phyloP scores from a whole-genome alignment of 2,797 vertebrate species.

The Acanthurus lineatus region DNA sequence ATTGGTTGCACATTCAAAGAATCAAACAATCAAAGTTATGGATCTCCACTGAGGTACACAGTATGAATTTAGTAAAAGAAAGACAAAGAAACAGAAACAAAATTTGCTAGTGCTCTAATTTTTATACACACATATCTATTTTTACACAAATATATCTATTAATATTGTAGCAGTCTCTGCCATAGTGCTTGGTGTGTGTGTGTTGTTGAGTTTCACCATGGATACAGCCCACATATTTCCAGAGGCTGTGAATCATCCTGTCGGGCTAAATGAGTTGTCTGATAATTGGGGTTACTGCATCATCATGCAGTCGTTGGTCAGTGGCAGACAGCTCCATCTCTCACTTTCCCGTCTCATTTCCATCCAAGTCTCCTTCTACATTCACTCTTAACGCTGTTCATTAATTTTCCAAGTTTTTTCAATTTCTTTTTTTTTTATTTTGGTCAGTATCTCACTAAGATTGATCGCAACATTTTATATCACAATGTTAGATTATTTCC shows the following conservation, averaged over 20 bases:
- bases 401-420: constrained; percentile 22
- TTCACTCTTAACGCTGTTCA: constrained; percentile 23
- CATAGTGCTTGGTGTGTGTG: neutral
- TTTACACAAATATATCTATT: neutral
- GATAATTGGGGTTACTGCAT: constrained; percentile 66
- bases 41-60: neutral
- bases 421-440: neutral
- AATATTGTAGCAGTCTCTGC: constrained; percentile 9
- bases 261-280: constrained; percentile 67
- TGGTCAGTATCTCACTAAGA: constrained; percentile 9
- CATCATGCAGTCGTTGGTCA: constrained; percentile 62
- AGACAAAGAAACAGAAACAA: neutral
- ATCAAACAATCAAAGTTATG: neutral
- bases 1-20: constrained; percentile 3
- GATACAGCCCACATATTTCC: constrained; percentile 55
- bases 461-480: constrained; percentile 10
- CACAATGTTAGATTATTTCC: constrained; percentile 16
- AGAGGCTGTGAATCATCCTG: constrained; percentile 69
- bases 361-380: constrained; percentile 41
- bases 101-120: neutral
- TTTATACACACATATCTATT: neutral
- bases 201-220: constrained; percentile 34
- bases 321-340: constrained; percentile 53
- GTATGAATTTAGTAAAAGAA: neutral
- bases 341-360: constrained; percentile 52